Evolutionary conservation across 1,140 invertebrate species (phyloP), one percentile per base, ranked within the genome.

Genomic region (Ostrea denselamellosa): DNA sequence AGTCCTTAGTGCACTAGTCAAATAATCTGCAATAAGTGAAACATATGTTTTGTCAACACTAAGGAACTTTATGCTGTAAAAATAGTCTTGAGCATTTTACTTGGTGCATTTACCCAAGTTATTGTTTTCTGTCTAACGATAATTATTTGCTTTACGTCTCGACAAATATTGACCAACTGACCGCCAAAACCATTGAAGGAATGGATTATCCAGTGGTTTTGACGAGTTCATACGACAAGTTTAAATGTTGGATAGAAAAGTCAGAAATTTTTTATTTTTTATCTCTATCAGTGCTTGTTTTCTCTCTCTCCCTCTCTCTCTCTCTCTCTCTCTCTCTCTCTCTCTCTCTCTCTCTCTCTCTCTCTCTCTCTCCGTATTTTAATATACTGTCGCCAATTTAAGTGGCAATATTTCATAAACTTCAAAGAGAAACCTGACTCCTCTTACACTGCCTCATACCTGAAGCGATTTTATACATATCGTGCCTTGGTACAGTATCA

Each of bases 121-220:
- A 14, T 25, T 77, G 68, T 77, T 77, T 77, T 77, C 68, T 77
- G 19, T 62, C 56, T 62, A 28, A 77, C 22, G 10, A 22, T 77
- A 77, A 77, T 77, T 77, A 77, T 77, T 77, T 77, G 68, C 68
- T 77, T 28, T 28, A 77, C 25, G 68, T 77, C 68, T 77, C 68
- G 68, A 77, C 68, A 77, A 77, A 77, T 77, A 77, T 77, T 77
- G 68, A 77, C 68, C 68, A 28, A 77, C 28, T 77, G 68, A 77
- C 68, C 68, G 25, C 28, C 68, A 34, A 44, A 34, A 12, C 8
- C 68, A 77, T 19, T 17, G 17, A 17, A 12, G 58, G 58, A 12
- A 17, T 19, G n/a, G 68, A 77, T 77, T 77, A 77, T 8, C 28
- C 2, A 28, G 14, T 34, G 10, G 68, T 28, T 34, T 62, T 19